phyloP scores from a whole-genome alignment of 1,140 invertebrate species.

The Drosophila murphyi region DNA sequence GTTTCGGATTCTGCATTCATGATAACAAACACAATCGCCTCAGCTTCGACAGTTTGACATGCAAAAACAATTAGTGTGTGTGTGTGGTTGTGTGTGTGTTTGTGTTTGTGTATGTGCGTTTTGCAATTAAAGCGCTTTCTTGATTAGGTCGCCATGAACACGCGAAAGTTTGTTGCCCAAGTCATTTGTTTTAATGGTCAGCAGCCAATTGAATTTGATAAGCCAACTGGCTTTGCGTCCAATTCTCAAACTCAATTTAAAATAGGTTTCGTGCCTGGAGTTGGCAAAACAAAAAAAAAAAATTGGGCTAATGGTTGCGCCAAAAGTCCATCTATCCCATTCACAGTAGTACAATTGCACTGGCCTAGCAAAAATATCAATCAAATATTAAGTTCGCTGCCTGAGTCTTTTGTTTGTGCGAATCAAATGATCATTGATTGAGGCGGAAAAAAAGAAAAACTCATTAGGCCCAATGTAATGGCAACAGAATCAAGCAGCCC shows the following conservation, averaged over 20 bases:
- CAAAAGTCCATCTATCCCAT: not conserved
- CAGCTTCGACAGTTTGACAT: constrained; percentile 43
- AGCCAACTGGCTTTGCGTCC: constrained; percentile 9
- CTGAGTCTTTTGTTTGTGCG: constrained; percentile 61
- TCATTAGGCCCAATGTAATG: constrained; percentile 14
- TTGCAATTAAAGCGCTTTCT: constrained; percentile 44
- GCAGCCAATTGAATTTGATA: constrained; percentile 7
- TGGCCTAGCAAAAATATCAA: constrained; percentile 13
- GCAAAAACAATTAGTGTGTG: constrained; percentile 42
- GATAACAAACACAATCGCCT: constrained; percentile 30
- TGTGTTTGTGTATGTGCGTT: not conserved
- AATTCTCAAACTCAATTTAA: constrained; percentile 1
- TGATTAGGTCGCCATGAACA: constrained; percentile 11
- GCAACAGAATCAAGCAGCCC: constrained; percentile 1
- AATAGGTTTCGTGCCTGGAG: not conserved
- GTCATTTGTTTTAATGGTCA: constrained; percentile 32
- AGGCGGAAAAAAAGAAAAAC: constrained; percentile 5
- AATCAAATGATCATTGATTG: constrained; percentile 12
- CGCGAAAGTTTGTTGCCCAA: constrained; percentile 49
- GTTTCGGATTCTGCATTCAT: constrained; percentile 61
- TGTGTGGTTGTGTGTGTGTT: no score
- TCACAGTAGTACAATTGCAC: constrained; percentile 15
- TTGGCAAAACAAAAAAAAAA: not conserved
- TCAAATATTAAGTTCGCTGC: constrained; percentile 33
- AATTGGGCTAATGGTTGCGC: constrained; percentile 23